These are phyloP conservation scores for Mugil cephalus DNA, from an alignment of 2,113 vertebrate genomes.

Conservation along the genomic window DNA sequence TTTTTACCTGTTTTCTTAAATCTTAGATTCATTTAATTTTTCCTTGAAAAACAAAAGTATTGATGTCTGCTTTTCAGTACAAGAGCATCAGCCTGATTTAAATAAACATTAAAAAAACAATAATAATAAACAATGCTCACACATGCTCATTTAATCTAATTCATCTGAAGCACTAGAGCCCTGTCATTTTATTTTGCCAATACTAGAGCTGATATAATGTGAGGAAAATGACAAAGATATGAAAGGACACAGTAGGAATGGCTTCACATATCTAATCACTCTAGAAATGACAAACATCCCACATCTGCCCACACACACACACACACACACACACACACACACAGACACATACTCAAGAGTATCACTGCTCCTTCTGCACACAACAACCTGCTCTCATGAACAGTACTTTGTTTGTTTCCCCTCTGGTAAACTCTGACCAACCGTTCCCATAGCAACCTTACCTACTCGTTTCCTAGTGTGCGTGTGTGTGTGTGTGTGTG, in stretches of 20 bases:
- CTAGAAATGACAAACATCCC: constrained; percentile 25
- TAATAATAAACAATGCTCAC: too few relatives aligned
- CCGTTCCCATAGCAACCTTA: constrained; percentile 85
- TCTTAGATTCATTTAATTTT: too few relatives aligned
- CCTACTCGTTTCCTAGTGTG: constrained; percentile 71
- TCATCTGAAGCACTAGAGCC: too few relatives aligned
- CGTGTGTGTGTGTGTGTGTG: constrained; percentile 57
- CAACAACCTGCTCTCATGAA: constrained; percentile 78
- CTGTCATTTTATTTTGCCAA: too few relatives aligned
- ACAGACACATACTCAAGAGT: constrained; percentile 24
- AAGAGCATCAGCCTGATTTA: neutral
- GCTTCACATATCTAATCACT: constrained; percentile 25
- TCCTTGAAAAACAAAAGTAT: too few relatives aligned
- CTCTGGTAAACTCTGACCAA: constrained; percentile 85
- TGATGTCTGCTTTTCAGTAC: too few relatives aligned
- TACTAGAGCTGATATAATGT: too few relatives aligned
- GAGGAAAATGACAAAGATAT: too few relatives aligned
- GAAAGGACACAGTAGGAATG: constrained; percentile 4
- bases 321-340: too few relatives aligned
- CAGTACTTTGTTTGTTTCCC: constrained; percentile 86
- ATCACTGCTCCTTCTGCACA: constrained; percentile 59
- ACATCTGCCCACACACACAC: constrained; percentile 38
- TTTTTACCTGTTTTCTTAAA: too few relatives aligned
- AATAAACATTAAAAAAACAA: neutral
- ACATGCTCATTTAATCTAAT: too few relatives aligned